Conservation (phyloP, 2,888 invertebrate genomes). For the Drosophila birchii region DNA sequence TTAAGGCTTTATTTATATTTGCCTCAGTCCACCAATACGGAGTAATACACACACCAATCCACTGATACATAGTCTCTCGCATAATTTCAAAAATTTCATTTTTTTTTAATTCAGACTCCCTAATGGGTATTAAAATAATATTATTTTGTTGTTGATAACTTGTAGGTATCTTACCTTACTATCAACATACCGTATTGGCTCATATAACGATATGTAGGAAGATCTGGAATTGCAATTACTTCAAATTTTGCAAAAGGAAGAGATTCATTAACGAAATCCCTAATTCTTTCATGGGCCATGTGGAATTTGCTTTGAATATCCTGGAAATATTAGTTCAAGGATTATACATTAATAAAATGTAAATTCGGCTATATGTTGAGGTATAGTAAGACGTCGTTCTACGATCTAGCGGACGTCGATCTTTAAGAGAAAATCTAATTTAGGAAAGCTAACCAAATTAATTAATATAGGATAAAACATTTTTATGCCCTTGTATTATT, state of each 20-base stretch:
- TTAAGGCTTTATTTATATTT: slow-evolving; percentile 91
- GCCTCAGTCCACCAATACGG: slow-evolving; percentile 92
- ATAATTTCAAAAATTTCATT: slow-evolving; percentile 85
- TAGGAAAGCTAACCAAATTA: too few species aligned
- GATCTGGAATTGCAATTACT: slow-evolving; percentile 90
- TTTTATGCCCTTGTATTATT: too few species aligned
- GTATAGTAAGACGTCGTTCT: too few species aligned
- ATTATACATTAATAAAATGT: neutral
- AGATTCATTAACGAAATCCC: slow-evolving; percentile 88
- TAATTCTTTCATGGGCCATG: slow-evolving; percentile 79
- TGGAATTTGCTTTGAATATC: slow-evolving; percentile 6
- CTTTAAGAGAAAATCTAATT: too few species aligned
- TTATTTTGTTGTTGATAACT: neutral
- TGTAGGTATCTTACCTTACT: slow-evolving; percentile 87
- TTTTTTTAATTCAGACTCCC: slow-evolving; percentile 22
- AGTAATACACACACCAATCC: slow-evolving; percentile 91
- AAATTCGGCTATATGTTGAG: neutral
- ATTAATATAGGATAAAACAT: too few species aligned
- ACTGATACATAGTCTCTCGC: slow-evolving; percentile 91
- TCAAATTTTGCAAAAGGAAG: slow-evolving; percentile 89
- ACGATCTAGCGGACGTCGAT: too few species aligned
- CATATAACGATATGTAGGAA: slow-evolving; percentile 89
- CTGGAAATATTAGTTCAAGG: neutral
- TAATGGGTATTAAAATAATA: neutral
- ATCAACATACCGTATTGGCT: slow-evolving; percentile 93